phyloP scores from a whole-genome alignment of 1,140 invertebrate genomes.

The Zaprionus ornatus region DNA sequence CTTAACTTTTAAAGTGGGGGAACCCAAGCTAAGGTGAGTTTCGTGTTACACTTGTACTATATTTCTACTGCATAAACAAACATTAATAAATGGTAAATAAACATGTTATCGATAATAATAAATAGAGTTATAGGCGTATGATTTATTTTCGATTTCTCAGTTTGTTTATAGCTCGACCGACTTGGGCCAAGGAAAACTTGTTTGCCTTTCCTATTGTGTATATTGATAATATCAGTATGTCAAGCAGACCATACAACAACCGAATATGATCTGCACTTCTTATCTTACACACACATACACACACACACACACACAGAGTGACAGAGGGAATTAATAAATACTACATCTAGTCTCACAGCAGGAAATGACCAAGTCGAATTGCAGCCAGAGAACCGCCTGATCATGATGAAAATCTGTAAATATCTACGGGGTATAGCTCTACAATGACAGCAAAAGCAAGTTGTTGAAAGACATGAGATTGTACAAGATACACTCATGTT shows the following conservation, averaged over 20 bases:
- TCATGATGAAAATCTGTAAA: not conserved
- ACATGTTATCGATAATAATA: not conserved
- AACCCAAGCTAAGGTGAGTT: not conserved
- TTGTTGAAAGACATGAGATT: not conserved
- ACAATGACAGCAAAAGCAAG: not conserved
- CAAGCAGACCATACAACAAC: not conserved
- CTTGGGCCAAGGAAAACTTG: not conserved
- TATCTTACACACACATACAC: not conserved
- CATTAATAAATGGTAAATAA: not conserved
- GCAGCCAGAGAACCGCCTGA: not conserved
- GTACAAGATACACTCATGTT: not conserved
- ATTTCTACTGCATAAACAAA: not conserved
- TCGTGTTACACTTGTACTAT: not conserved
- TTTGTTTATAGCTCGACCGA: not conserved
- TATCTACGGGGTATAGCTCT: not conserved
- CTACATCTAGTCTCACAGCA: not conserved
- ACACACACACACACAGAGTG: not conserved
- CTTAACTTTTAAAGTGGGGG: not conserved
- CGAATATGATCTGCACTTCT: slow-evolving; percentile 1
- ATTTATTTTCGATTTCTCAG: slow-evolving; percentile 1
- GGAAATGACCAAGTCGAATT: slow-evolving; percentile 3
- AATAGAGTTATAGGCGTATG: not conserved
- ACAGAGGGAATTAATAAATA: not conserved
- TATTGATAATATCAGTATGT: slow-evolving; percentile 1
- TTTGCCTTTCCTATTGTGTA: slow-evolving; percentile 1